Percentiles rank a stretch among this genome's conserved stretches.
These are phyloP conservation scores for Xiphophorus maculatus DNA, from an alignment of 2,113 vertebrate species.

Conservation along the genomic window DNA sequence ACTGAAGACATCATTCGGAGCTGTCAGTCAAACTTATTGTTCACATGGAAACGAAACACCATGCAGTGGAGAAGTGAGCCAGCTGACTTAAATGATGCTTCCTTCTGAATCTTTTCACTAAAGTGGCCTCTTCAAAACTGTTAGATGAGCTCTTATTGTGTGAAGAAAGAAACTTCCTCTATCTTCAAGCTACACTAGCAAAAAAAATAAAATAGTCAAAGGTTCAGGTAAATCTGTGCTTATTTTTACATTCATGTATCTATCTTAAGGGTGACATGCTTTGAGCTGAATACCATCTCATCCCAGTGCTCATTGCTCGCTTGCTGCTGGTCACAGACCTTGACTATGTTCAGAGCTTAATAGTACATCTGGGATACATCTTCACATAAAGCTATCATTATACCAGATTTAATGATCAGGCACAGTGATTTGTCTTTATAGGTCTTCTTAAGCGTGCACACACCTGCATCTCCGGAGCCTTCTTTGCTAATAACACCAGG, in stretches of 20 bases:
- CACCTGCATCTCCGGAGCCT: conserved; percentile 68
- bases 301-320: conserved; percentile 4
- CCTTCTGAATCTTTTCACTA: conserved; percentile 52
- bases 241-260: conserved; percentile 21
- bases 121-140: conserved; percentile 54
- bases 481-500: conserved; percentile 53
- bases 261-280: conserved; percentile 22
- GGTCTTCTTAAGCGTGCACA: conserved; percentile 52
- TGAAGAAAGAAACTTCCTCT: conserved; percentile 29
- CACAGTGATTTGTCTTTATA: conserved; percentile 65
- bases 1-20: conserved; percentile 77
- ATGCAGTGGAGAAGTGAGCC: conserved; percentile 52
- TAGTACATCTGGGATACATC: conserved; percentile 61
- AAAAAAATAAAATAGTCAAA: conserved; percentile 1
- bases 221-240: conserved; percentile 14
- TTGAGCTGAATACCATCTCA: conserved; percentile 23
- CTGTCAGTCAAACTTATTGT: conserved; percentile 80
- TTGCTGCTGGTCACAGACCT: conserved; percentile 45
- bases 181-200: conserved; percentile 7
- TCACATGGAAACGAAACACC: conserved; percentile 74
- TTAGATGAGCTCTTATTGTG: conserved; percentile 39
- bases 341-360: conserved; percentile 51
- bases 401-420: conserved; percentile 66
- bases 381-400: conserved; percentile 67
- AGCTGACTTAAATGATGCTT: conserved; percentile 50